phyloP scores from a whole-genome alignment of 2,888 invertebrate species.

The Drosophila peninsularis region DNA sequence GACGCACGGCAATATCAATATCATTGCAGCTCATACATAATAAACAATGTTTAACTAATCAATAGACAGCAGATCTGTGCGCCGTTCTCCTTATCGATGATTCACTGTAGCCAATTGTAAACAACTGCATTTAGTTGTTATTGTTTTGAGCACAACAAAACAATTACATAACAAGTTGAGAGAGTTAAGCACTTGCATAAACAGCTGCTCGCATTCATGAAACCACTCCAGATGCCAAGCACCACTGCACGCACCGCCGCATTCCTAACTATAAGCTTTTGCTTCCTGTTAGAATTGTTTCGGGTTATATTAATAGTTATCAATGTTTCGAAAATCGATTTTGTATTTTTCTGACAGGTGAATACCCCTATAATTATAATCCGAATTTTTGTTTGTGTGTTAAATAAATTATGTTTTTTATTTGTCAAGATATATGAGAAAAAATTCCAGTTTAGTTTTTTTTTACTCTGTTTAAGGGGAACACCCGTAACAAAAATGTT shows the following conservation, averaged over 20 bases:
- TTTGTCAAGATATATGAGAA: not conserved
- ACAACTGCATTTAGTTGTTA: constrained; percentile 37
- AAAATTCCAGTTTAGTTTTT: not conserved
- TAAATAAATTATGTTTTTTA: not conserved
- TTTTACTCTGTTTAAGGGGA: not conserved
- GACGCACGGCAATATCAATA: constrained; percentile 22
- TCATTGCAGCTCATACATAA: constrained; percentile 20
- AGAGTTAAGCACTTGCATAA: constrained; percentile 6
- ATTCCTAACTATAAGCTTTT: not conserved
- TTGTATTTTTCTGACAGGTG: not conserved
- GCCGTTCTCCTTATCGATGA: constrained; percentile 28
- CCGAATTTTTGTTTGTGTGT: not conserved
- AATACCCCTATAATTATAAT: not conserved
- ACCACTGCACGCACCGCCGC: not conserved
- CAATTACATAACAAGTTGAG: constrained; percentile 33
- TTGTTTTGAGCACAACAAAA: not conserved
- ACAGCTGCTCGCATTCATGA: constrained; percentile 16
- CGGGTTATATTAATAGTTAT: not conserved
- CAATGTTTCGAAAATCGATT: not conserved
- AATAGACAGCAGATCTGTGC: constrained; percentile 28
- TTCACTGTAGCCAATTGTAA: constrained; percentile 36
- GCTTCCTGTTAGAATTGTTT: constrained; percentile 11
- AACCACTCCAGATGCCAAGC: constrained; percentile 2
- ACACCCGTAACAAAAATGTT: not conserved
- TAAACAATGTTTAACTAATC: constrained; percentile 45